phyloP scores from a whole-genome alignment of 2,797 vertebrate species.

The Rhabdomys pumilio region DNA sequence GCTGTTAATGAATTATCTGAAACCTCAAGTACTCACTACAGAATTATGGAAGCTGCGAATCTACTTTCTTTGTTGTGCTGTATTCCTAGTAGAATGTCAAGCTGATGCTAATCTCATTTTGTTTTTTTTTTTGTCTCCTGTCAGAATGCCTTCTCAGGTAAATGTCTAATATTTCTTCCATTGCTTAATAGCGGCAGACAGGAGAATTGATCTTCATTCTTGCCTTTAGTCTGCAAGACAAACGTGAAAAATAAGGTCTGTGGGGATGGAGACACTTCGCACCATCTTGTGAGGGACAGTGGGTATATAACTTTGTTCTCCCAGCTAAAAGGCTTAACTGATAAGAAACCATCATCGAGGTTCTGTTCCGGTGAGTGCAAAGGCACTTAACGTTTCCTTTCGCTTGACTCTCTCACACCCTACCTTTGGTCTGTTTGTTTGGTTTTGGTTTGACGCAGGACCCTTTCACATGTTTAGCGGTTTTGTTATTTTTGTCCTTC shows the following conservation, averaged over 20 bases:
- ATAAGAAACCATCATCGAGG: not conserved
- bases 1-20: not conserved
- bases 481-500: constrained; percentile 61
- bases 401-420: not conserved
- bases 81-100: not conserved
- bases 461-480: constrained; percentile 10
- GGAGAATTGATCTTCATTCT: not conserved
- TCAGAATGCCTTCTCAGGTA: not conserved
- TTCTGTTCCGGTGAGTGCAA: not conserved
- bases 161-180: not conserved
- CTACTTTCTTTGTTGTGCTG: not conserved
- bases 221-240: not conserved
- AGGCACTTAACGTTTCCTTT: too few relatives aligned
- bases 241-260: not conserved
- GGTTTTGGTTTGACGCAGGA: constrained; percentile 50
- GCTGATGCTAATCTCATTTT: not conserved
- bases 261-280: not conserved
- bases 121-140: not conserved
- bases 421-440: not conserved
- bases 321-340: not conserved
- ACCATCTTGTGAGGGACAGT: not conserved
- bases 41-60: not conserved
- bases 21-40: not conserved
- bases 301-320: too few relatives aligned
- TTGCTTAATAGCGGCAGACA: not conserved